These are phyloP conservation scores for Tigriopus japonicus DNA, from an alignment of 1,140 invertebrate genomes.

Conservation along the genomic window DNA sequence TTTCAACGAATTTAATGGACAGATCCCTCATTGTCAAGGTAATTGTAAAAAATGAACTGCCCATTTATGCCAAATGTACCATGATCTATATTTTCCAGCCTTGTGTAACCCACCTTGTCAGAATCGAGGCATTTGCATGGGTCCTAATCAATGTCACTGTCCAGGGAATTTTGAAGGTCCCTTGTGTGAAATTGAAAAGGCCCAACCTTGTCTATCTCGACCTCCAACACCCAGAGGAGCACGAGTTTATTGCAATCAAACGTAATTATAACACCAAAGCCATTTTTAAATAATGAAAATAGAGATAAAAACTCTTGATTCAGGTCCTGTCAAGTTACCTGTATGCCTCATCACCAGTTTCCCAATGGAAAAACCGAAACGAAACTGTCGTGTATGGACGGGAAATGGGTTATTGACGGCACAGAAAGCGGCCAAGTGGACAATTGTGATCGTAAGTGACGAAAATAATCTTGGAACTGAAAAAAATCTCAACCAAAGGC, in stretches of 20 bases:
- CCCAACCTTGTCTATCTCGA: conserved; percentile 41
- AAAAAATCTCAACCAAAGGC: not conserved
- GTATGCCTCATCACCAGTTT: conserved; percentile 38
- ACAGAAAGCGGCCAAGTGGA: conserved; percentile 31
- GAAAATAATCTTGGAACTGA: conserved; percentile 11
- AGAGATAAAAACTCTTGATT: not conserved
- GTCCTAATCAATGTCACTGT: conserved; percentile 47
- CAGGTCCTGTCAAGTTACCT: conserved; percentile 39
- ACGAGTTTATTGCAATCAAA: conserved; percentile 35
- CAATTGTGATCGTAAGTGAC: conserved; percentile 38
- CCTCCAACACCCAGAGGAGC: conserved; percentile 43
- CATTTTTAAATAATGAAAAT: not conserved
- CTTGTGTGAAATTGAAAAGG: conserved; percentile 45
- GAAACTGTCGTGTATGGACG: conserved; percentile 39
- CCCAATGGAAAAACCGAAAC: conserved; percentile 39
- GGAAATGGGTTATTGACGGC: conserved; percentile 37
- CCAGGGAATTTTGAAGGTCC: conserved; percentile 45
- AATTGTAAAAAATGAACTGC: conserved; percentile 15
- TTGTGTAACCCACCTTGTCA: conserved; percentile 47
- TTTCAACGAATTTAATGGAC: not conserved
- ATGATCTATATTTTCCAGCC: no score
- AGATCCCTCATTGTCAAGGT: not conserved
- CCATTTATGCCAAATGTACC: no score
- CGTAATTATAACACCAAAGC: conserved; percentile 30
- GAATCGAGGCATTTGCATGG: conserved; percentile 53